Evolutionary conservation across 2,888 invertebrate genomes (phyloP).

Genomic region (Leptopterna dolabrata): DNA sequence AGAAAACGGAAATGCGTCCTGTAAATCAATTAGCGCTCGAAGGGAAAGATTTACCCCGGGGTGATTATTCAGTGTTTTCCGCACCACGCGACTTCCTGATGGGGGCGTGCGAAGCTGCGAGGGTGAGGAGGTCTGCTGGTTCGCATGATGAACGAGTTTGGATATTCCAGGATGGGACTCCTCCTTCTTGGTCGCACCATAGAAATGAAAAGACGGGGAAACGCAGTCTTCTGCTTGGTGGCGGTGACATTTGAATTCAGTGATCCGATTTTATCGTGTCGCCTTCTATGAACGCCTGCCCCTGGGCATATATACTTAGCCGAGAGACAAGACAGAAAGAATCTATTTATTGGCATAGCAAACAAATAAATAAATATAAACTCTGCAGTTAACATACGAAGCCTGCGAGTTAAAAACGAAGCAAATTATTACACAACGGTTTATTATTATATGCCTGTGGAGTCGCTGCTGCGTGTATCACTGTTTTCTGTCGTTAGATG

Average conservation of each 20-base stretch:
- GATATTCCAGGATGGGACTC: background rate
- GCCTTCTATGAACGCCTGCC: too few species aligned
- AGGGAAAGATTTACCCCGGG: background rate
- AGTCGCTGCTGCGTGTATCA: too few species aligned
- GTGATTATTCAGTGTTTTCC: constrained; percentile 18
- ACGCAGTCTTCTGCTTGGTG: background rate
- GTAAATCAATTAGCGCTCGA: background rate
- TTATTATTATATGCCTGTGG: too few species aligned
- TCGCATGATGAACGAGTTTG: background rate
- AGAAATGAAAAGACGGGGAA: background rate
- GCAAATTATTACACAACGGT: too few species aligned
- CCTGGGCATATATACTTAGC: too few species aligned
- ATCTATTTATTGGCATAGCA: too few species aligned
- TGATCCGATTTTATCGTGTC: background rate
- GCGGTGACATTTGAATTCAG: background rate
- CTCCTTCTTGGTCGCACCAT: background rate
- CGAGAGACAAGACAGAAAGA: too few species aligned
- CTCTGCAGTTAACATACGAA: too few species aligned
- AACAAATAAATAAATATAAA: too few species aligned
- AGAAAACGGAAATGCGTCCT: background rate
- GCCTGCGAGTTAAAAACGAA: too few species aligned
- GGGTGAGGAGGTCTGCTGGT: background rate
- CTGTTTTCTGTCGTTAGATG: too few species aligned
- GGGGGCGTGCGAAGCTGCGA: background rate
- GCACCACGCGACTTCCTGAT: constrained; percentile 1